Percentiles rank a stretch among this genome's conserved stretches.
phyloP scores from a whole-genome alignment of 37 sponge, comb jelly and placozoan genomes.

The Crambe crambe region DNA sequence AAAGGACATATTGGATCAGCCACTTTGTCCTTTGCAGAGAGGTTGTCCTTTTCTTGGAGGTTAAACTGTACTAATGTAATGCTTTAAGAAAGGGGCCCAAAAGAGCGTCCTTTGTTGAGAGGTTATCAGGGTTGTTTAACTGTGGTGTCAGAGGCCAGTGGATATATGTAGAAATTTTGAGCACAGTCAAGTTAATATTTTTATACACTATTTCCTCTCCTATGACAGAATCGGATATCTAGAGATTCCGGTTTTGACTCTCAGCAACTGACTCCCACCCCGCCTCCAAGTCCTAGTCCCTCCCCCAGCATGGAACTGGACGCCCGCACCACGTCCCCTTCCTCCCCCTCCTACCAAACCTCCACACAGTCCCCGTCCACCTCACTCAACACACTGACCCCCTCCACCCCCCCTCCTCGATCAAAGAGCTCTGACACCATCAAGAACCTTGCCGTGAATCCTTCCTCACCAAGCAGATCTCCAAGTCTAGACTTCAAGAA shows the following conservation, averaged over 20 bases:
- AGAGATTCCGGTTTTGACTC: slow-evolving; percentile 48
- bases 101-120: too few species aligned
- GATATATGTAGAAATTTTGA: too few species aligned
- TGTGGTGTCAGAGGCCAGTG: too few species aligned
- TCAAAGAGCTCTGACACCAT: background rate
- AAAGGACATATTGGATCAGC: too few species aligned
- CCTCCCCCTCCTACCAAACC: background rate
- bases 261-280: slow-evolving; percentile 33
- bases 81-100: too few species aligned
- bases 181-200: too few species aligned
- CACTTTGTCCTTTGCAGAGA: too few species aligned
- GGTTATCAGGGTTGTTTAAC: too few species aligned
- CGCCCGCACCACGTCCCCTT: slow-evolving; percentile 2
- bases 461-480: background rate
- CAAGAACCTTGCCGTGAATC: background rate
- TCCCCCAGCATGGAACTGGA: background rate
- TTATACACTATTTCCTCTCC: background rate
- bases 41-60: too few species aligned
- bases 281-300: slow-evolving; percentile 3
- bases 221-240: slow-evolving; percentile 24
- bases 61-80: too few species aligned
- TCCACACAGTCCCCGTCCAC: background rate
- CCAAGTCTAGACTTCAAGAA: background rate
- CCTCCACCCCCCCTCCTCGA: background rate
- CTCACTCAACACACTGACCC: background rate